Conservation (phyloP, 2,797 vertebrate species). For the Peromyscus eremicus region DNA sequence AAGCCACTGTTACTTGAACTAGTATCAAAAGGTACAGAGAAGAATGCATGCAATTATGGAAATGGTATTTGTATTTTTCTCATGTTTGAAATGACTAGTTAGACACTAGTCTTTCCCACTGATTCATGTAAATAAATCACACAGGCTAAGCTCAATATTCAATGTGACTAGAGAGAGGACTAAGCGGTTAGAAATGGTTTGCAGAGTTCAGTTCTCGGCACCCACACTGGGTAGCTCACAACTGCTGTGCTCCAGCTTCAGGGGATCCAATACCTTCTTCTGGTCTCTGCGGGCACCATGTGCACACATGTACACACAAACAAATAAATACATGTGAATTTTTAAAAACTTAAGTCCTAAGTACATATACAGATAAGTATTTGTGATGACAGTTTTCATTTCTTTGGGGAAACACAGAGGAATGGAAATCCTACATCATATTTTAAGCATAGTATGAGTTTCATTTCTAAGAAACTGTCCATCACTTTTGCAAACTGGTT, state of each 20-base stretch:
- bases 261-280: neutral
- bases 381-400: neutral
- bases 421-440: neutral
- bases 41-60: neutral
- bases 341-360: neutral
- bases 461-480: neutral
- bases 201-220: neutral
- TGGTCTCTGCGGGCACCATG: neutral
- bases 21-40: neutral
- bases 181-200: neutral
- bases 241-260: neutral
- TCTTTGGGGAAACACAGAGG: neutral
- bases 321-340: neutral
- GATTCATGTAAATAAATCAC: neutral
- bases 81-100: neutral
- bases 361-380: neutral
- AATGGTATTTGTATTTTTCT: conserved; percentile 6
- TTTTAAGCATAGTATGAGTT: neutral
- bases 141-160: neutral
- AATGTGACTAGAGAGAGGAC: neutral
- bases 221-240: too few species aligned
- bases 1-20: neutral
- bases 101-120: neutral
- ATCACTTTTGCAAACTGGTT: neutral
- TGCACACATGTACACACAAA: neutral